Conservation (phyloP, 2,888 invertebrate genomes). For the Ectropis crepuscularia region DNA sequence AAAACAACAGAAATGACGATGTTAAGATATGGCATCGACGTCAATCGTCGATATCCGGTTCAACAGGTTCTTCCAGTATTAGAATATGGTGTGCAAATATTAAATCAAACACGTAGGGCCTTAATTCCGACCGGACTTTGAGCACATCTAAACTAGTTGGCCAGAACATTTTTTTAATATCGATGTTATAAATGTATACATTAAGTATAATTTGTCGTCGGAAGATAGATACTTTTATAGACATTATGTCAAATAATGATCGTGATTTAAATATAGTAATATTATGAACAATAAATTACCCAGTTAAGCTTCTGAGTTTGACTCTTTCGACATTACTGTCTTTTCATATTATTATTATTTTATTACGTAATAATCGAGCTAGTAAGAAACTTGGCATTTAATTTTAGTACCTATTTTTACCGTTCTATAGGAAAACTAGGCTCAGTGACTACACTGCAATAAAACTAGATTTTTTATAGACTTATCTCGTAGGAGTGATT, state of each 20-base stretch:
- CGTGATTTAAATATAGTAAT: background rate
- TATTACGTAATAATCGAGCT: too few relatives aligned
- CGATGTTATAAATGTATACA: background rate
- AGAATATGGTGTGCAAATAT: slow-evolving; percentile 20
- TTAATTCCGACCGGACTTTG: slow-evolving; percentile 13
- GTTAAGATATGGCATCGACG: slow-evolving; percentile 16
- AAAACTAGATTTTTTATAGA: too few relatives aligned
- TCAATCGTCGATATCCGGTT: slow-evolving; percentile 32
- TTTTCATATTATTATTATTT: too few relatives aligned
- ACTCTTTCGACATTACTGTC: too few relatives aligned
- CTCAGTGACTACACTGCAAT: too few relatives aligned
- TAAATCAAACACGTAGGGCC: slow-evolving; percentile 3
- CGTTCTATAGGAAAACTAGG: too few relatives aligned
- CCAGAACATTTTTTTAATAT: background rate
- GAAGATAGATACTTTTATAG: background rate
- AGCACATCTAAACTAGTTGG: slow-evolving; percentile 1
- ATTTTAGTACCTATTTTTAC: too few relatives aligned
- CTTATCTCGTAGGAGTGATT: too few relatives aligned
- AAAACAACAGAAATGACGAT: background rate
- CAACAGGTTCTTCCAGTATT: slow-evolving; percentile 26
- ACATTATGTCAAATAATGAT: background rate
- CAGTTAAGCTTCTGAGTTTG: too few relatives aligned
- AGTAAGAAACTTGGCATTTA: too few relatives aligned
- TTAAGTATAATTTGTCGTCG: background rate
- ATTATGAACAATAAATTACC: too few relatives aligned